Evolutionary conservation across 2,113 vertebrate species (phyloP).

Genomic region (Pleuronectes platessa): DNA sequence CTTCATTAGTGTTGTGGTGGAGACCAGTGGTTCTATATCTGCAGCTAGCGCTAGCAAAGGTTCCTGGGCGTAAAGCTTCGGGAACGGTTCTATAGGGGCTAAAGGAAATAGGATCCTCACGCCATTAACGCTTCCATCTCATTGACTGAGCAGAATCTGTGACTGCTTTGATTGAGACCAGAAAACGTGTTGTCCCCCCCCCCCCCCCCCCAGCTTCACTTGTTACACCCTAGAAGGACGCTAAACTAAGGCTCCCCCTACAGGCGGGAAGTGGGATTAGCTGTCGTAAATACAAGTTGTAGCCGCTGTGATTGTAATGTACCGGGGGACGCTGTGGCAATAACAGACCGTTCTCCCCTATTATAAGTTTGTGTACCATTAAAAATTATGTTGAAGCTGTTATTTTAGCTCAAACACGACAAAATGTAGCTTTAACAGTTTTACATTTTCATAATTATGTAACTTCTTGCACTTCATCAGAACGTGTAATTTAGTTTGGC

Average conservation of each 20-base stretch:
- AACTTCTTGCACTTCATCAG: neutral
- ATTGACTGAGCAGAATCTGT: neutral
- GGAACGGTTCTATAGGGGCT: neutral
- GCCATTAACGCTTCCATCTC: neutral
- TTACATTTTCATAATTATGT: too few species aligned
- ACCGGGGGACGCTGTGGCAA: too few species aligned
- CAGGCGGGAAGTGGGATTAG: too few species aligned
- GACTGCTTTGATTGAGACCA: neutral
- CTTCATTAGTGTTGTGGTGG: constrained; percentile 51
- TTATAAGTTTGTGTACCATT: too few species aligned
- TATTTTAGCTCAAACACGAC: too few species aligned
- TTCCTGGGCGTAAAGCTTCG: neutral
- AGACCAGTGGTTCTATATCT: constrained; percentile 11
- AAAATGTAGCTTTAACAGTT: too few species aligned
- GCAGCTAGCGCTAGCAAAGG: neutral
- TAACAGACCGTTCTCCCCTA: too few species aligned
- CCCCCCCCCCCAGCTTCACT: neutral
- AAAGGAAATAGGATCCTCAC: neutral
- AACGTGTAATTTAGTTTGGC: constrained; percentile 27
- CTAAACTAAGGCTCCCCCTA: too few species aligned
- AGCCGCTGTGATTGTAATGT: too few species aligned
- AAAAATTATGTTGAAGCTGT: too few species aligned
- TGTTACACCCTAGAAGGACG: neutral
- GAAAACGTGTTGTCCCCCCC: too few species aligned
- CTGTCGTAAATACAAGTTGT: too few species aligned